Evolutionary conservation across 1,140 invertebrate genomes (phyloP), one percentile per base, ranked within the genome.

Genomic region (Aphaenogaster floridana): DNA sequence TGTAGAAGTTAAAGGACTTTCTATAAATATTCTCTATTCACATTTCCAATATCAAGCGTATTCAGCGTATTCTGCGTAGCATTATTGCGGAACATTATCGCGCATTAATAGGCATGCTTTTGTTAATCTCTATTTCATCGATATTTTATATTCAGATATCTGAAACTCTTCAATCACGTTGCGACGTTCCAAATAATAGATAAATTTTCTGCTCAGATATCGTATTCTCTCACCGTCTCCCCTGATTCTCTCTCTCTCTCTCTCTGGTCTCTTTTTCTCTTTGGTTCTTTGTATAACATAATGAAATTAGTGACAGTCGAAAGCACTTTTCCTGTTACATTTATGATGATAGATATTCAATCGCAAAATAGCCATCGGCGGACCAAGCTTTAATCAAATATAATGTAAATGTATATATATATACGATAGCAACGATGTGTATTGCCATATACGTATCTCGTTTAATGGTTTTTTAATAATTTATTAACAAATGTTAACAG

Each of bases 71-170:
- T 72, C 15, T 59, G n/a, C 13, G 7, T 39, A 34, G 42, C 34
- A 21, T 48, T 59, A 45, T 13, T 59, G 50, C 15, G 52, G 9
- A 83, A 48, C 11, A 59, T 83, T 83, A 84, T 84, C 54, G 54
- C 42, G 34, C n/a, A 50, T 76, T 84, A 84, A 57, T 74, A 74
- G 13, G 28, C 39, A 72, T 45, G 54, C 68, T 83, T 50, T 74
- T 83, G 50, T 81, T 81, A 72, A 71, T 81, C 50, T 57, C 52
- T 59, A 50, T 63, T 84, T 84, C 39, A 84, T 84, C 80, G 80
- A 63, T 74, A 74, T 84, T 84, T 76, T 61, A 74, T 48, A 45
- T 63, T 45, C 3, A 15, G 13, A 74, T 1, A 84, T 63, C 15
- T 21, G n/a, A 84, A 61, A 39, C 54, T 61, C 54, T 84, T 76